Percentiles rank a stretch among this genome's conserved stretches.
These are phyloP conservation scores for Isaurus tuberculatus DNA, from an alignment of 92 coral and sea anemone genomes.

Conservation along the genomic window DNA sequence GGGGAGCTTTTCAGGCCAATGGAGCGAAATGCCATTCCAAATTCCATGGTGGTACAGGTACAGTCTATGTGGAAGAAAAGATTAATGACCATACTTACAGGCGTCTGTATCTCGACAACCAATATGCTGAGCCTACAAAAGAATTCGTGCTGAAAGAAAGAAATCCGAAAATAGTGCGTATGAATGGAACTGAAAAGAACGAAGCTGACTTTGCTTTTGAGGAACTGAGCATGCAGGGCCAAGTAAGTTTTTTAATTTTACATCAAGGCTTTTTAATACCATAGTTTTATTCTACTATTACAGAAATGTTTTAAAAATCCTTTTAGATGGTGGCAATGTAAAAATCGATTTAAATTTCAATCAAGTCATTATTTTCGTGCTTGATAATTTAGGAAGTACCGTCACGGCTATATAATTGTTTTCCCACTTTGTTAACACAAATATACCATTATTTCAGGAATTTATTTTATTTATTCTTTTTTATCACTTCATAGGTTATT, in stretches of 20 bases:
- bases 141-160: conserved; percentile 62
- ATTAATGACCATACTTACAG: conserved; percentile 44
- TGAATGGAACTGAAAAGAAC: conserved; percentile 61
- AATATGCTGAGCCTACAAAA: conserved; percentile 61
- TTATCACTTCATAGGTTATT: conserved; percentile 33
- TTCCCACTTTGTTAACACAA: no score
- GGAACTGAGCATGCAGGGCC: conserved; percentile 63
- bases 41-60: conserved; percentile 70
- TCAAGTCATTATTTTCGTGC: neutral
- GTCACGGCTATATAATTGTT: no score
- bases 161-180: conserved; percentile 62
- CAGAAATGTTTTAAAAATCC: neutral
- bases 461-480: neutral
- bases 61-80: conserved; percentile 64
- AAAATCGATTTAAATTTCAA: neutral
- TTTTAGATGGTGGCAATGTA: no score
- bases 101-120: conserved; percentile 69
- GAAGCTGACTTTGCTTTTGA: conserved; percentile 64
- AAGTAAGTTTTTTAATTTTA: conserved; percentile 46
- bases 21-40: conserved; percentile 61
- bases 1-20: conserved; percentile 58
- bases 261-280: no score
- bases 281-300: neutral
- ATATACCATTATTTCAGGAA: neutral
- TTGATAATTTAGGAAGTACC: neutral